Base-by-base conservation (phyloP, 1,140 invertebrate species). In the Drosophila pachea region DNA sequence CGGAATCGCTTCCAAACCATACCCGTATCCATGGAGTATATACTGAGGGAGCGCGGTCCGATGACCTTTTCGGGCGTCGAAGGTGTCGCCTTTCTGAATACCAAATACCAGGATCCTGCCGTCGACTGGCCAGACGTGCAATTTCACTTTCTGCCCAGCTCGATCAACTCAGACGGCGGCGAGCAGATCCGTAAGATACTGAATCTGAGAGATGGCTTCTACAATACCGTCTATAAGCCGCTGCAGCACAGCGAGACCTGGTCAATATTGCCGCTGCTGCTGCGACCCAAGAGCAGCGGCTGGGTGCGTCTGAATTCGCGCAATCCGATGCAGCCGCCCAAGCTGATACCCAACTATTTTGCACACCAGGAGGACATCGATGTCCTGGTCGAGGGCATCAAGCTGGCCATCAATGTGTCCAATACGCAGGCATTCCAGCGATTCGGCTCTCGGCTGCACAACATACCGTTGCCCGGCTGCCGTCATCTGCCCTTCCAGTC, bases 331-430 rank as follows among this genome's bases (percentile, higher is more conserved):
- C 92, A 94, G 2, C 92, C 95, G 75, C 97, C 97, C 0, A 92
- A 94, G 4, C 95, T 99, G n/a, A 95, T 96, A 88, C 97, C 97
- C 0, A 97, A 97, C 78, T 98, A 98, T 78, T 95, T 98, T 78
- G 93, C 94, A 0, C 93, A 96, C 70, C 93, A 93, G 64, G 92
- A 95, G 74, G 96, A 97, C 70, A 91, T 97, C 9, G 90, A 93
- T 68, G 91, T 94, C 0, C 78, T 97, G 5, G 93, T 94, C 0
- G 95, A 96, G 79, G 96, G 95, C 2, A 96, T 97, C 11, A 93
- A 94, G 71, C 93, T 97, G 47, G 95, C 94, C 0, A 91, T 97
- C 76, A 93, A 93, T 61, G 90, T 97, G 9, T 95, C 94, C 0
- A 94, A 94, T 55, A 95, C 95, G 0, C 91, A 92, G 7, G 94